Conservation (phyloP, 2,113 vertebrate species). For the Rhinichthys klamathensis region DNA sequence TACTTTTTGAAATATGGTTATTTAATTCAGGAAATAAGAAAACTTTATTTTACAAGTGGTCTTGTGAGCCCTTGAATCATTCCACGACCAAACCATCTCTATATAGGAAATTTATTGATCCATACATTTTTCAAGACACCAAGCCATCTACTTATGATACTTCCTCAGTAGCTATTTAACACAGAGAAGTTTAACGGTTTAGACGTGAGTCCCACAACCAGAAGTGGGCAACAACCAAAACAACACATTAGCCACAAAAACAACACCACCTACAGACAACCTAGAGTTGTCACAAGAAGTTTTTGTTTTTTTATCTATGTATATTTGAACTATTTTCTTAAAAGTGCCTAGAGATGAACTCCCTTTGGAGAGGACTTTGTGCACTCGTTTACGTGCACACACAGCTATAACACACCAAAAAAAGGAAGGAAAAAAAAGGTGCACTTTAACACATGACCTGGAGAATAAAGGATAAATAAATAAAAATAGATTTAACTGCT, state of each 20-base stretch:
- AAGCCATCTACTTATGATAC: background rate
- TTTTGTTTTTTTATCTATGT: too few relatives aligned
- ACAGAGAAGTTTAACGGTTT: too few relatives aligned
- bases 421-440: too few relatives aligned
- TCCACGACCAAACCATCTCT: background rate
- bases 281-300: background rate
- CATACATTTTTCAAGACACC: background rate
- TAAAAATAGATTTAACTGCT: background rate
- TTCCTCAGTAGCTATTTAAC: background rate
- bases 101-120: background rate
- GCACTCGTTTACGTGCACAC: too few relatives aligned
- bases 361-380: too few relatives aligned
- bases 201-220: background rate
- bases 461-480: too few relatives aligned
- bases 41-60: too few relatives aligned
- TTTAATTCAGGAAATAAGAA: background rate
- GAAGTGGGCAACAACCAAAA: background rate
- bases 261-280: background rate
- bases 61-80: background rate
- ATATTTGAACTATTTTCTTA: too few relatives aligned
- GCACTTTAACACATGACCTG: too few relatives aligned
- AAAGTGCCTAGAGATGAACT: too few relatives aligned
- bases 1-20: background rate
- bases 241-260: slow-evolving; percentile 29
- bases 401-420: too few relatives aligned